A percentile compares a stretch with the other conserved stretches of the same genome.
These are phyloP conservation scores for Ptychochromis oligacanthus DNA, from an alignment of 2,113 vertebrate genomes.

Conservation along the genomic window DNA sequence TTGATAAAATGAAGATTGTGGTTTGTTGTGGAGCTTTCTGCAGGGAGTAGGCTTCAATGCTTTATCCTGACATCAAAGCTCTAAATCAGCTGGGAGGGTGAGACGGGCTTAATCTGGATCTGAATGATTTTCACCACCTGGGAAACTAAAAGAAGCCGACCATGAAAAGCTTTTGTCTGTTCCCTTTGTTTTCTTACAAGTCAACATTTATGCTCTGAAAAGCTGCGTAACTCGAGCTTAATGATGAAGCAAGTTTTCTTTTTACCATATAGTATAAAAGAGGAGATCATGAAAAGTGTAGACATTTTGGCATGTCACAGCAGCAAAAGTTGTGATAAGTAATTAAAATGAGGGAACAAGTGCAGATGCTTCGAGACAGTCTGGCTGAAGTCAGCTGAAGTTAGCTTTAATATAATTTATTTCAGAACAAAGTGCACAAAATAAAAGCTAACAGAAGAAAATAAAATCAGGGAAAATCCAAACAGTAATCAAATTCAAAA, in stretches of 20 bases:
- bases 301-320: background rate
- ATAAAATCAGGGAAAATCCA: background rate
- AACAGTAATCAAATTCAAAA: background rate
- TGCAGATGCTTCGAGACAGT: background rate
- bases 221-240: background rate
- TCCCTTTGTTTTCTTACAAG: slow-evolving; percentile 3
- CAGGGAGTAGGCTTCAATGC: background rate
- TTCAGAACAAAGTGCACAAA: background rate
- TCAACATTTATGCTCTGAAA: background rate
- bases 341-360: background rate
- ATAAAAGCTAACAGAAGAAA: background rate
- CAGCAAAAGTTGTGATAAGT: background rate
- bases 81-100: slow-evolving; percentile 28
- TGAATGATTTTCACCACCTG: slow-evolving; percentile 31
- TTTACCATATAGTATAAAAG: background rate
- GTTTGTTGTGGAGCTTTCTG: slow-evolving; percentile 23
- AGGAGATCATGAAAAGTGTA: background rate
- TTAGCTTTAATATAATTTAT: background rate
- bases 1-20: slow-evolving; percentile 39
- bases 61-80: slow-evolving; percentile 54
- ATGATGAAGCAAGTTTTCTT: background rate
- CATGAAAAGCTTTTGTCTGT: background rate
- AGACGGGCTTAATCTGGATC: slow-evolving; percentile 33
- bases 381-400: background rate
- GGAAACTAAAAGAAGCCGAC: slow-evolving; percentile 21